Percentiles rank a stretch among this genome's conserved stretches.
phyloP scores from a whole-genome alignment of 2,113 vertebrate species.

The Cavia porcellus region DNA sequence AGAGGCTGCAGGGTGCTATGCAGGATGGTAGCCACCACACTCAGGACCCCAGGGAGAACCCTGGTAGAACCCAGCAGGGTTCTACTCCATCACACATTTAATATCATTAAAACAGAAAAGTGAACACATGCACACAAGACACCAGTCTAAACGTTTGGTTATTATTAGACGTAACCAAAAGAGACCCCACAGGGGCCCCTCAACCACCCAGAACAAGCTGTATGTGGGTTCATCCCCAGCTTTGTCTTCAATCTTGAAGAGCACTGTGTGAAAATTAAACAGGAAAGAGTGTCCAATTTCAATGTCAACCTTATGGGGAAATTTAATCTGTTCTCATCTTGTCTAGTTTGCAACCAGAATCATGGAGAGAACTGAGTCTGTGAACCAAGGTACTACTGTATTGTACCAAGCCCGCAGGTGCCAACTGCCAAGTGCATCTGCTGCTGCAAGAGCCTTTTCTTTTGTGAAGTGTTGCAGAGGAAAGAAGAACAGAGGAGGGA shows the following conservation, averaged over 20 bases:
- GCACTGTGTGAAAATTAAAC: too few relatives aligned
- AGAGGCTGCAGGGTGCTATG: background rate
- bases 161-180: background rate
- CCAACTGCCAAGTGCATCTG: background rate
- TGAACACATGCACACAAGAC: constrained; percentile 15
- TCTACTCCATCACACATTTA: background rate
- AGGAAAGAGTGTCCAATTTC: constrained; percentile 11
- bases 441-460: background rate
- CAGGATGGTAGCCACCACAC: background rate
- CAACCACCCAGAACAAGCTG: background rate
- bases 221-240: background rate
- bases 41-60: background rate
- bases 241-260: background rate
- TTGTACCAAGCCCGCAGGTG: background rate
- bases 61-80: too few relatives aligned
- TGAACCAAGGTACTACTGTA: background rate
- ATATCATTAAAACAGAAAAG: background rate
- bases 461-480: background rate
- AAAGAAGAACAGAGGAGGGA: background rate
- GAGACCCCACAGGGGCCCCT: background rate
- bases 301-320: background rate
- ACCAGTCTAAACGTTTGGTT: background rate
- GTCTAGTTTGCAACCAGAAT: background rate
- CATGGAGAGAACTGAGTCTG: background rate
- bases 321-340: background rate